Percentiles rank a stretch among this genome's conserved stretches.
These are phyloP conservation scores for Calcarius lapponicus DNA, from an alignment of 2,797 vertebrate genomes.

Conservation along the genomic window DNA sequence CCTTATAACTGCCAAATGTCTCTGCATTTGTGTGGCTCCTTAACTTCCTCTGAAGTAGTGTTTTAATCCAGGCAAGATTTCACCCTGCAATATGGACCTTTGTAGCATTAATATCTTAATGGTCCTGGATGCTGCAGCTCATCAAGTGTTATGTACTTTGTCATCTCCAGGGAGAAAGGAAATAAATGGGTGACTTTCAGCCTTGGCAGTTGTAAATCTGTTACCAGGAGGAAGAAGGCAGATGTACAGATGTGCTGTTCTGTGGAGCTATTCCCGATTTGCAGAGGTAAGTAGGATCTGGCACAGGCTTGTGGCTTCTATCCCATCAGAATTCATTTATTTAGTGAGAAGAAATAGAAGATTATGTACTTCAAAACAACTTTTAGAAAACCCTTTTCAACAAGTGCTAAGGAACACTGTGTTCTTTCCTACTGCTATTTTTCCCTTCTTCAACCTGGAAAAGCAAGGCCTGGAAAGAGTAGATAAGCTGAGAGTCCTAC, in stretches of 20 bases:
- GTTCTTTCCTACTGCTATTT: neutral
- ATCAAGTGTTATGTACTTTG: constrained; percentile 16
- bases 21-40: neutral
- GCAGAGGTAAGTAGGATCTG: neutral
- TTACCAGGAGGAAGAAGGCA: neutral
- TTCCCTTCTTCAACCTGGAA: neutral
- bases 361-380: neutral
- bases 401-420: neutral
- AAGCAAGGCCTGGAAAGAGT: neutral
- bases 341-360: neutral
- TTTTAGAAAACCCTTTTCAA: neutral
- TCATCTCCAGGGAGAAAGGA: constrained; percentile 32
- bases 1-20: constrained; percentile 1
- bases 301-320: neutral
- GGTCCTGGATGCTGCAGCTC: constrained; percentile 42
- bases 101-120: constrained; percentile 13
- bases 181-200: constrained; percentile 27
- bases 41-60: constrained; percentile 32
- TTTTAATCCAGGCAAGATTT: constrained; percentile 59
- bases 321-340: neutral
- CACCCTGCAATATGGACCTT: neutral
- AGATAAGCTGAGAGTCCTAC: neutral
- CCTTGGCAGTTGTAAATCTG: neutral
- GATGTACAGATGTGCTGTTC: neutral
- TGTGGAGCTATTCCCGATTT: neutral